Evolutionary conservation across 2,888 invertebrate genomes (phyloP).

Genomic region (Phyllotreta cruciferae): DNA sequence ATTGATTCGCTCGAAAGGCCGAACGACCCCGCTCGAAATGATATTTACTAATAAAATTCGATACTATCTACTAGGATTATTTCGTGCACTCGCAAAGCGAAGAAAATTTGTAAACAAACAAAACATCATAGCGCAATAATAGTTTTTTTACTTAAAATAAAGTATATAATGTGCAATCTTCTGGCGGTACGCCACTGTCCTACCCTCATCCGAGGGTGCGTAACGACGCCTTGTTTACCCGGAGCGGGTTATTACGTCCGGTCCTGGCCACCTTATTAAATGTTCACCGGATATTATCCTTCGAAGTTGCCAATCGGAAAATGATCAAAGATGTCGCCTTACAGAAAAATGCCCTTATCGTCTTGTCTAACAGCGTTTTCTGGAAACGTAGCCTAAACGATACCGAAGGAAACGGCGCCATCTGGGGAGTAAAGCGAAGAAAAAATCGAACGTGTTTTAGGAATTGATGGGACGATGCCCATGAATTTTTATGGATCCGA

Average conservation of each 20-base stretch:
- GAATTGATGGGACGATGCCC: slow-evolving; percentile 24
- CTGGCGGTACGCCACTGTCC: neutral
- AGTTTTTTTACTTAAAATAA: slow-evolving; percentile 1
- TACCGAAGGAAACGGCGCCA: slow-evolving; percentile 34
- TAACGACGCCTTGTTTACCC: slow-evolving; percentile 41
- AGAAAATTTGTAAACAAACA: no score
- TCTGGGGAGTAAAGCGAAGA: slow-evolving; percentile 25
- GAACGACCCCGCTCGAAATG: slow-evolving; percentile 22
- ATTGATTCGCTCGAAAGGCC: slow-evolving; percentile 5
- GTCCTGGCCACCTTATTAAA: slow-evolving; percentile 49
- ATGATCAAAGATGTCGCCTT: slow-evolving; percentile 47
- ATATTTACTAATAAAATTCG: slow-evolving; percentile 34
- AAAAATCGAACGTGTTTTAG: slow-evolving; percentile 27
- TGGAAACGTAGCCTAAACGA: slow-evolving; percentile 31
- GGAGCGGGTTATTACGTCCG: slow-evolving; percentile 50
- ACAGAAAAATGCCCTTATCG: slow-evolving; percentile 33
- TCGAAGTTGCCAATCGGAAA: slow-evolving; percentile 47
- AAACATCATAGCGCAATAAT: neutral
- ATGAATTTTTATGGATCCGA: slow-evolving; percentile 32
- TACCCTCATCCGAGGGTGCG: neutral
- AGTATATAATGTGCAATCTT: neutral
- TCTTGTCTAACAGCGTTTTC: slow-evolving; percentile 32
- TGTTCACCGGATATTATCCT: slow-evolving; percentile 51
- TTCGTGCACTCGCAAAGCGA: slow-evolving; percentile 3
- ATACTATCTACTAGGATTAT: slow-evolving; percentile 30